Conservation (phyloP, 2,797 vertebrate genomes). For the Taenioides sp. region DNA sequence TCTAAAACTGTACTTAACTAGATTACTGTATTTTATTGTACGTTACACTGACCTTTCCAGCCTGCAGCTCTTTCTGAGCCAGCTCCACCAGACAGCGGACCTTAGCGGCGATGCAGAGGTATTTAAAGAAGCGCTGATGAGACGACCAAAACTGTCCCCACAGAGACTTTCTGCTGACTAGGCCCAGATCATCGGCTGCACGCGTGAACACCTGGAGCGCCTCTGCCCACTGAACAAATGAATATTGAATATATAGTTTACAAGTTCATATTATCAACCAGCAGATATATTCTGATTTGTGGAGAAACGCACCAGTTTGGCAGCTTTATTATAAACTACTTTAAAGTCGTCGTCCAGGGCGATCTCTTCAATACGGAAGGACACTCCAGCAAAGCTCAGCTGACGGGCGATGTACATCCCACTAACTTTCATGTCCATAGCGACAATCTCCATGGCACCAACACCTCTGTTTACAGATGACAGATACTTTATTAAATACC, state of each 20-base stretch:
- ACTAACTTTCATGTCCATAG: conserved; percentile 99
- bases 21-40: not conserved
- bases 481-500: conserved; percentile 32
- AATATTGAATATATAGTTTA: not conserved
- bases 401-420: conserved; percentile 99
- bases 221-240: conserved; percentile 88
- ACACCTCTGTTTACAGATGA: conserved; percentile 83
- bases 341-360: conserved; percentile 88
- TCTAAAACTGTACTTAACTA: not conserved
- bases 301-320: conserved; percentile 84
- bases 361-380: conserved; percentile 96
- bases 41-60: conserved; percentile 84
- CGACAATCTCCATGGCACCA: conserved; percentile 98
- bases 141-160: conserved; percentile 99
- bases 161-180: conserved; percentile 93
- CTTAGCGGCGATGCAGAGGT: conserved; percentile 97
- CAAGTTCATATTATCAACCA: not conserved
- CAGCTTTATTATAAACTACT: conserved; percentile 92
- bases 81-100: conserved; percentile 92
- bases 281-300: not conserved
- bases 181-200: conserved; percentile 87
- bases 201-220: conserved; percentile 89
- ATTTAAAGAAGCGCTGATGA: conserved; percentile 99
- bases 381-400: conserved; percentile 97
- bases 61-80: conserved; percentile 86